A percentile compares a stretch with the other conserved stretches of the same genome.
phyloP scores from a whole-genome alignment of 2,797 vertebrate genomes.

The Fringilla coelebs region DNA sequence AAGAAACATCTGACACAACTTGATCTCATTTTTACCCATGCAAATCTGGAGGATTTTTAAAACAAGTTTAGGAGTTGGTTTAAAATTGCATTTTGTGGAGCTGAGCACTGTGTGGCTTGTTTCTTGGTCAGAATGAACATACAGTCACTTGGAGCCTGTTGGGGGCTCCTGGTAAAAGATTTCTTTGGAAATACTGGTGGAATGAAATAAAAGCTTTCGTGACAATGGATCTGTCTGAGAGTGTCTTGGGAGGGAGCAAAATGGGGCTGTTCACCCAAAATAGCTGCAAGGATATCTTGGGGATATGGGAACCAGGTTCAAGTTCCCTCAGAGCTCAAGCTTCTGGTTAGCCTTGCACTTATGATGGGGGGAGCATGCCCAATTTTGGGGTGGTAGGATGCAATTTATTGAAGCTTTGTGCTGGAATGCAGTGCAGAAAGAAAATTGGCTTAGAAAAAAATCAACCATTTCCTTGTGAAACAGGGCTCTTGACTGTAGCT shows the following conservation, averaged over 20 bases:
- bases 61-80: background rate
- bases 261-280: background rate
- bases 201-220: background rate
- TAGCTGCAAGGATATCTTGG: background rate
- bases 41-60: background rate
- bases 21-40: background rate
- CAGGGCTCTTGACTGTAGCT: background rate
- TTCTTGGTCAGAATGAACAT: background rate
- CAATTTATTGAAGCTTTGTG: background rate
- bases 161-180: background rate
- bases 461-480: background rate
- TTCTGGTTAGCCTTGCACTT: background rate
- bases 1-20: background rate
- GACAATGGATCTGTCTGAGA: background rate
- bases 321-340: background rate
- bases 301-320: background rate
- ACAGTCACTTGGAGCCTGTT: background rate
- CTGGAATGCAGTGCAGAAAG: background rate
- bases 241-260: background rate
- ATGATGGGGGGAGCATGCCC: background rate
- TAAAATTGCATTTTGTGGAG: background rate
- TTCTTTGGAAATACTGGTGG: background rate
- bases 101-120: background rate
- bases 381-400: background rate
- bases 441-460: background rate